Evolutionary conservation across 2,797 vertebrate species (phyloP), one percentile per base, ranked within the genome.

Genomic region (Anniella stebbinsi): DNA sequence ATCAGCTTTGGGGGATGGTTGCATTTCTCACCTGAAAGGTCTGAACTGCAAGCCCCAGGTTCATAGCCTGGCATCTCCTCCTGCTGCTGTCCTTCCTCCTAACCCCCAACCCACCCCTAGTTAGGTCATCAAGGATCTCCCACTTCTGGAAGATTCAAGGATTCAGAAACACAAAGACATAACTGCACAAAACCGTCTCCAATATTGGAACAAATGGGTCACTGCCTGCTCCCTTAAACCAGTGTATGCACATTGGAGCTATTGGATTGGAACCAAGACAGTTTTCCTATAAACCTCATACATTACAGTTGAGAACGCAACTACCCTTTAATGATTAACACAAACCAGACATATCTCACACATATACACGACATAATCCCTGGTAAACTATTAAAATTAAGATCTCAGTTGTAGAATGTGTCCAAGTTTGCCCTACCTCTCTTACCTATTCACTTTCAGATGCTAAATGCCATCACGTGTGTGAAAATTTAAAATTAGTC

Each of bases 371-470:
- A 63, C 2, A 89, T 1, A 90, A 87, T 28, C 86, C 8, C 45
- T 81, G 5, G 45, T 48, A 87, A 13, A 28, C 28, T n/a, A 51
- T 75, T 86, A 92, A 72, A 89, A 54, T 67, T 18, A 80, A 69
- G 18, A 73, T 6, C 33, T 92, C 25, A 45, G 7, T 30, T 85
- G 92, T 36, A 91, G 82, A 89, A 88, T 0, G 0, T 11, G 2
- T 1, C 84, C 67, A 77, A 81, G n/a, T 69, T 76, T 81, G 54
- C 4, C 51, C 18, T 76, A 81, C 77, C 78, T 83, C 73, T 87
- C 57, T 90, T 45, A 80, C 7, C 77, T 90, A 87, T 57, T 38
- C 57, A 48, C 51, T 48, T 10, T 75, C 45, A 89, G 78, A 85
- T 23, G 45, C 28, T 84, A 86, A 85, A 92, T 66, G 87, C 33